A percentile compares a stretch with the other conserved stretches of the same genome.
Conservation (phyloP, 2,888 invertebrate species). For the Apodemia zela region DNA sequence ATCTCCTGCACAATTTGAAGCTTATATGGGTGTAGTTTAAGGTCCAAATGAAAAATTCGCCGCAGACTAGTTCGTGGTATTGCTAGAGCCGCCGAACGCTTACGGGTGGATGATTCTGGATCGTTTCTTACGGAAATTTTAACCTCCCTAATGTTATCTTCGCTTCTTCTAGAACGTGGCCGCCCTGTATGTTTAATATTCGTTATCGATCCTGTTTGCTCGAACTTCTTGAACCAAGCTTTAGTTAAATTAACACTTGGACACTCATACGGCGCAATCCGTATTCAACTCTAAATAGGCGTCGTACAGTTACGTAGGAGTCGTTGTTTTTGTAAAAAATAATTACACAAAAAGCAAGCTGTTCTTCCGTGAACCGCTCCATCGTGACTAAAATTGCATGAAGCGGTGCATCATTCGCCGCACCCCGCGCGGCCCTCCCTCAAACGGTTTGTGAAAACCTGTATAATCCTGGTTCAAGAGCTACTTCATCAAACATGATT, state of each 20-base stretch:
- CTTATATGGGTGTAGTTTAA: slow-evolving; percentile 23
- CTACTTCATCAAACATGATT: no score
- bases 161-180: slow-evolving; percentile 22
- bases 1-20: slow-evolving; percentile 17
- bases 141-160: slow-evolving; percentile 22
- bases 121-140: slow-evolving; percentile 14
- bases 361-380: slow-evolving; percentile 27
- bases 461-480: no score
- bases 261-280: slow-evolving; percentile 28
- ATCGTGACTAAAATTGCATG: slow-evolving; percentile 29
- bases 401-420: slow-evolving; percentile 20
- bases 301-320: slow-evolving; percentile 27
- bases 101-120: slow-evolving; percentile 24
- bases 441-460: not conserved
- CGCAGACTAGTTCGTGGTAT: slow-evolving; percentile 22
- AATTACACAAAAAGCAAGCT: slow-evolving; percentile 21
- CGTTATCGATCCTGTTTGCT: slow-evolving; percentile 23
- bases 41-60: slow-evolving; percentile 21
- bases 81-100: slow-evolving; percentile 23
- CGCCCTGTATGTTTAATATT: slow-evolving; percentile 24
- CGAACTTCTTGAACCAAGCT: slow-evolving; percentile 22
- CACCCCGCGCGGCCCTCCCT: not conserved
- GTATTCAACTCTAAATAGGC: slow-evolving; percentile 30
- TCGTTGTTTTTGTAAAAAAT: not conserved
- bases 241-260: slow-evolving; percentile 23